Conservation (phyloP, 2,797 vertebrate genomes). For the Stomatorhinus walkeri region DNA sequence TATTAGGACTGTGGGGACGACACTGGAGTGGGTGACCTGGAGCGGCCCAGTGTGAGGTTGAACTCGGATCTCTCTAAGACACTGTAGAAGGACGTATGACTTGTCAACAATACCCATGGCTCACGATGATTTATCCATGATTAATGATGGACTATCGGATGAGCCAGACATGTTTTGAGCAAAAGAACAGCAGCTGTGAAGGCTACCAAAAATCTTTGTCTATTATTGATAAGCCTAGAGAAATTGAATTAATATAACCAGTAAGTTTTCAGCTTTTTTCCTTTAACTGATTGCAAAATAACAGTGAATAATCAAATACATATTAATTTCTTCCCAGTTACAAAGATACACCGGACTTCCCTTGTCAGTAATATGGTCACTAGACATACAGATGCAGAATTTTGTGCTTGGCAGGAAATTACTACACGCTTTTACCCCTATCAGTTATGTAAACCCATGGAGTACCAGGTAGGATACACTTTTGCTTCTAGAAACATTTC, state of each 20-base stretch:
- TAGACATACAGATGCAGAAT: neutral
- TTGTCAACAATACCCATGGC: neutral
- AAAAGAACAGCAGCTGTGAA: neutral
- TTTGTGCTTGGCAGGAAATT: neutral
- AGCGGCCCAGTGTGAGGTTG: neutral
- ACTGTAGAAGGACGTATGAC: neutral
- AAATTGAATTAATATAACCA: neutral
- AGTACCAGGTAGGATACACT: neutral
- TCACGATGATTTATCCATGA: neutral
- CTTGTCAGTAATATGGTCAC: neutral
- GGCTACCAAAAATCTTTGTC: neutral
- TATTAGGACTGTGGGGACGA: neutral
- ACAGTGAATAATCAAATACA: neutral
- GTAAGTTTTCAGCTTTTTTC: neutral
- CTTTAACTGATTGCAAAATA: neutral
- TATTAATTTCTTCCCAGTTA: neutral
- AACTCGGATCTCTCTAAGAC: neutral
- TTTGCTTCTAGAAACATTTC: neutral
- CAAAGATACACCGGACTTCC: neutral
- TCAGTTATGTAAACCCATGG: neutral
- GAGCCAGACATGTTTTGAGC: neutral
- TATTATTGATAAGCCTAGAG: neutral
- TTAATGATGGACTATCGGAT: neutral
- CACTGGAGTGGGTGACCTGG: neutral
- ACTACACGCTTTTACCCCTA: neutral